Evolutionary conservation across 2,113 vertebrate genomes (phyloP), one percentile per base, ranked within the genome.

Genomic region (Camelus bactrianus): DNA sequence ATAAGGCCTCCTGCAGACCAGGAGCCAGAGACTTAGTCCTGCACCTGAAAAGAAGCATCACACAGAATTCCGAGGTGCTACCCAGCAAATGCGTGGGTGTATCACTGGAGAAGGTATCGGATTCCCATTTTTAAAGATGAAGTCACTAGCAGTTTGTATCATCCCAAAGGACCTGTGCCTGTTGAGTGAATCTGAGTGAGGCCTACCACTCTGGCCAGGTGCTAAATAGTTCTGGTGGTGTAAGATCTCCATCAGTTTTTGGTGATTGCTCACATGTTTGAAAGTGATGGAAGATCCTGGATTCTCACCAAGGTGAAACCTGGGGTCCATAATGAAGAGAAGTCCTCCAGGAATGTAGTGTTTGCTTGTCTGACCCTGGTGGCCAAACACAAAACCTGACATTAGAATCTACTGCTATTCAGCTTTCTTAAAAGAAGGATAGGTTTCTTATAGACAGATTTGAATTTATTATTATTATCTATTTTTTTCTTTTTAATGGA

Each of bases 361-460:
- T 70, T 35, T 28, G 35, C 19, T 73, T 91, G 28, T 54, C 56
- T 48, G 46, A 22, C 12, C 26, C 35, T 42, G 17, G 19, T 52
- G 50, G 38, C 62, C 76, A 69, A 79, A 58, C 16, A 54, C 17
- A 22, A 72, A 48, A 56, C 19, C 50, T 69, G 20, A 52, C 46
- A 20, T 58, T 48, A 42, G 79, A 89, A 52, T 58, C 32, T 77
- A 7, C 17, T 83, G n/a, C 58, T 65, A 7, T 54, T 58, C 22
- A 48, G 10, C 65, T 81, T 90, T 80, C 81, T 91, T 56, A 50
- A 69, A 76, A 75, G 62, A 75, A 82, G 64, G 52, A 3, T 12
- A 38, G 38, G 24, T 38, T 81, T 46, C 76, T 95, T 88, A 77
- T 52, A 52, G 85, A 76, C 95, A 89, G n/a, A 64, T 93, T 81